Evolutionary conservation across 2,888 invertebrate genomes (phyloP), one percentile per base, ranked within the genome.

Genomic region (Drosophila infuscata): DNA sequence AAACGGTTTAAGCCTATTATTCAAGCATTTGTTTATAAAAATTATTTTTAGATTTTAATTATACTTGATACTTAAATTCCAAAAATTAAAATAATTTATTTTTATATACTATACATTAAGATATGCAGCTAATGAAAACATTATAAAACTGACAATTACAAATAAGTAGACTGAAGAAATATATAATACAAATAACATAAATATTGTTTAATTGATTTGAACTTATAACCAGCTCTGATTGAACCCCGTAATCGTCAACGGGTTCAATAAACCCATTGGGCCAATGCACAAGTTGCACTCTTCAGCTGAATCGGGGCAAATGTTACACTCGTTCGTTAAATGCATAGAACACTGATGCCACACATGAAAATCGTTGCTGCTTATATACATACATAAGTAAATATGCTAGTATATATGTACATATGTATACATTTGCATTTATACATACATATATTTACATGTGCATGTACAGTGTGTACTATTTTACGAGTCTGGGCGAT

Each of bases 401-500:
- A 15, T 46, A 46, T 46, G 20, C 20, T 20, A 30, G 29, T 9
- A 20, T 49, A 29, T 66, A 57, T 38, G 25, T 59, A 52, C 32
- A 29, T 41, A 7, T 25, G 7, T 54, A 8, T 35, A 9, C 25
- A 15, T 48, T 41, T 25, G 41, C n/a, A 36, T 61, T 17, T 20
- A 46, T 36, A 54, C 11, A 49, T 41, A 20, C 4, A 43, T 11
- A 36, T 25, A 11, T 38, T 25, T 15, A 65, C 20, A 43, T 56
- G 46, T 51, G 38, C 30, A 43, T 54, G 56, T 54, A 69, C 35
- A 64, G 49, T 58, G 69, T 74, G 76, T 66, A 75, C 80, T 60
- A 65, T 66, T 75, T 65, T 65, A 75, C 49, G 60, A 53, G 43
- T 46, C 58, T 76, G 56, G 38, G 36, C 62, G 77, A 81, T 78